phyloP scores from a whole-genome alignment of 2,113 vertebrate genomes.

The Panurus biarmicus region DNA sequence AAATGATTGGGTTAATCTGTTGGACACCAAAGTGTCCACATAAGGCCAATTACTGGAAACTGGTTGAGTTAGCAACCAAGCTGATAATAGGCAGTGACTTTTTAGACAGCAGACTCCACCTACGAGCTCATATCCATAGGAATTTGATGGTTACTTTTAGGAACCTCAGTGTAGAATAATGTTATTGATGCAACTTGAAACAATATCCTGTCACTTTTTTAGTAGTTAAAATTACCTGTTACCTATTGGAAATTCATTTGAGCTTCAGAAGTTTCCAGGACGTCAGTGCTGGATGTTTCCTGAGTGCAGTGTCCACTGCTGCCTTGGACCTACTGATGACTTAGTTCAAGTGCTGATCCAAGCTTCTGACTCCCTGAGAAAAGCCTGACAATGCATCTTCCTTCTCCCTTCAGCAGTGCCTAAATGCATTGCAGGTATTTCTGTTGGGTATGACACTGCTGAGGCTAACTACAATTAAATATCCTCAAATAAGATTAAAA shows the following conservation, averaged over 20 bases:
- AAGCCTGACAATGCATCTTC: neutral
- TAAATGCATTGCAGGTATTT: neutral
- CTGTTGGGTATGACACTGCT: neutral
- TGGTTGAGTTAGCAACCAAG: neutral
- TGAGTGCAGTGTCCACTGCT: neutral
- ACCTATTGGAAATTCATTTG: neutral
- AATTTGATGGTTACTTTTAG: neutral
- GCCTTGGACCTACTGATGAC: neutral
- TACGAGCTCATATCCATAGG: neutral
- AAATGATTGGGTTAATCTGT: neutral
- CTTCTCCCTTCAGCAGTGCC: neutral
- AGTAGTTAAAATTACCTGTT: neutral
- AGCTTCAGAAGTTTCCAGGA: neutral
- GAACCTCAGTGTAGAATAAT: neutral
- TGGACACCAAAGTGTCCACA: neutral
- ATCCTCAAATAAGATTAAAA: conserved; percentile 8
- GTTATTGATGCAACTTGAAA: neutral
- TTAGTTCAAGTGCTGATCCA: neutral
- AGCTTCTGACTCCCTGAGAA: neutral
- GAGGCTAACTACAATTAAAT: neutral
- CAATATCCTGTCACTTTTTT: neutral
- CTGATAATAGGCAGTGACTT: neutral
- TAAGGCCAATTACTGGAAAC: neutral
- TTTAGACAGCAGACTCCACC: neutral
- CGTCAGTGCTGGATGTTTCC: neutral